Percentiles rank a stretch among this genome's conserved stretches.
Evolutionary conservation across 1,140 invertebrate genomes (phyloP).

Genomic region (Phymorhynchus buccinoides): DNA sequence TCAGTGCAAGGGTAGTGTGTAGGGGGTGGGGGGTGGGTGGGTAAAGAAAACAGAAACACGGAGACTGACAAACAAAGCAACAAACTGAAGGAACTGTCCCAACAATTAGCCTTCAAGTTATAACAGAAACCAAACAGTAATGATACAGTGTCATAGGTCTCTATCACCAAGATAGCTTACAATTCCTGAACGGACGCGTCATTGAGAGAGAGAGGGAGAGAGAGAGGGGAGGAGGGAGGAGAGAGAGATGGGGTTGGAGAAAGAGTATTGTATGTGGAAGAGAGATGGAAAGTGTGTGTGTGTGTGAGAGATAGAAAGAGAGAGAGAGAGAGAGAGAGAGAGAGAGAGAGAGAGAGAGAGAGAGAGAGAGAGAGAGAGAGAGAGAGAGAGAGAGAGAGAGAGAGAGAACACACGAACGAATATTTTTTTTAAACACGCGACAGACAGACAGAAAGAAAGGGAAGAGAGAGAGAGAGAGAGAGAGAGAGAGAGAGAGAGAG

Average conservation of each 20-base stretch:
- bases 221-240: neutral
- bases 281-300: neutral
- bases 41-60: neutral
- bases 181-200: too few relatives aligned
- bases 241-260: neutral
- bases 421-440: neutral
- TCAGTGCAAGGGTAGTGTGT: neutral
- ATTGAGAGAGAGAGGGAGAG: conserved; percentile 19
- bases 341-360: neutral
- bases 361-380: neutral
- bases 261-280: neutral
- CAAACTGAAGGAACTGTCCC: neutral
- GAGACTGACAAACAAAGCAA: neutral
- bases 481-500: neutral
- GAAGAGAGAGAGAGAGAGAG: neutral
- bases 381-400: neutral
- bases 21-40: neutral
- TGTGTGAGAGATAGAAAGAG: too few relatives aligned
- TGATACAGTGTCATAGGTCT: too few relatives aligned
- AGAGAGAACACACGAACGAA: too few relatives aligned
- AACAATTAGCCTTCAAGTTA: too few relatives aligned
- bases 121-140: too few relatives aligned
- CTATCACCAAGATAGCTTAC: too few relatives aligned
- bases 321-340: neutral
- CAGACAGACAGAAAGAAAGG: neutral